phyloP scores from a whole-genome alignment of 2,797 vertebrate species.

The Pyrocephalus nanus region DNA sequence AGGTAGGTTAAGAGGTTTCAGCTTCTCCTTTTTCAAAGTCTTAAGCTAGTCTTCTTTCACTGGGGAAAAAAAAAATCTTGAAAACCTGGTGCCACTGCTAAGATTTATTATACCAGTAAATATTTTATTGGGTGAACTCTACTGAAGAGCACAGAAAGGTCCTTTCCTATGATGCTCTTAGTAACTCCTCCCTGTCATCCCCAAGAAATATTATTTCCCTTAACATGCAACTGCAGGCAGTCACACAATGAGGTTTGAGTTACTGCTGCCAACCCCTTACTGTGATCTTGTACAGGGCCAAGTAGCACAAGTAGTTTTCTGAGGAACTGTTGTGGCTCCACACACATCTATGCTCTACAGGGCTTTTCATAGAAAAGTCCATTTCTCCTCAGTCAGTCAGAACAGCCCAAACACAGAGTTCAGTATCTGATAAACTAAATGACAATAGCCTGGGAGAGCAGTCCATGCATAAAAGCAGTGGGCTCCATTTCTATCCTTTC shows the following conservation, averaged over 20 bases:
- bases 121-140: background rate
- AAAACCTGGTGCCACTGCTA: background rate
- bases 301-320: background rate
- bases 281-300: background rate
- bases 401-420: background rate
- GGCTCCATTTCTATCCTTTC: background rate
- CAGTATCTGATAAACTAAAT: background rate
- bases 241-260: background rate
- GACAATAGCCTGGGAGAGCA: background rate
- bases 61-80: background rate
- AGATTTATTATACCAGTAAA: background rate
- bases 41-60: background rate
- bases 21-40: background rate
- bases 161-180: background rate
- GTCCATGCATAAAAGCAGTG: background rate
- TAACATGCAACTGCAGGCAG: background rate
- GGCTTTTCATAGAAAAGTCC: background rate
- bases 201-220: constrained; percentile 19
- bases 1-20: background rate
- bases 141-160: background rate
- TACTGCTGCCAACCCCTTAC: background rate
- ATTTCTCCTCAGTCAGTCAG: background rate
- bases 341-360: background rate
- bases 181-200: background rate
- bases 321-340: background rate